phyloP scores from a whole-genome alignment of 2,797 vertebrate species.

The Melanotaenia boesemani region DNA sequence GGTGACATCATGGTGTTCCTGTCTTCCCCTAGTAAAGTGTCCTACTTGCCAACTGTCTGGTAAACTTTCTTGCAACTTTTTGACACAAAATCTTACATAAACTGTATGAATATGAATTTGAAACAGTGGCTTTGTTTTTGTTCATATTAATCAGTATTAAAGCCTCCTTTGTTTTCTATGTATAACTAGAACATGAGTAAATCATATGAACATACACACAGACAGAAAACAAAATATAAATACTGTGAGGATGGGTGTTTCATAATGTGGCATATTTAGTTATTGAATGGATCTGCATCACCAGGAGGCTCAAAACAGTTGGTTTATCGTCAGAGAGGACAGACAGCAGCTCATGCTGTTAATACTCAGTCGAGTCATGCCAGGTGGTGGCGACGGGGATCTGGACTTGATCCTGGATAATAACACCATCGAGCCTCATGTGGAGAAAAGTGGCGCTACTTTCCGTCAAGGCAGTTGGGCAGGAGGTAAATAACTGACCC shows the following conservation, averaged over 20 bases:
- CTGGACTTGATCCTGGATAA: slow-evolving; percentile 73
- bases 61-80: slow-evolving; percentile 65
- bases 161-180: not conserved
- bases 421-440: slow-evolving; percentile 67
- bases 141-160: not conserved
- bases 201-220: not conserved
- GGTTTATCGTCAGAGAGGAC: slow-evolving; percentile 49
- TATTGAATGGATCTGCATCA: slow-evolving; percentile 40
- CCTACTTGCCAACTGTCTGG: slow-evolving; percentile 52
- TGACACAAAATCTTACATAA: slow-evolving; percentile 46
- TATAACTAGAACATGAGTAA: not conserved
- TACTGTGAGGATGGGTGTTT: not conserved
- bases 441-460: slow-evolving; percentile 51
- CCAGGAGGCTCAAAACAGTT: slow-evolving; percentile 41
- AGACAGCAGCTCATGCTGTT: slow-evolving; percentile 56
- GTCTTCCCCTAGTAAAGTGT: slow-evolving; percentile 60
- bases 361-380: slow-evolving; percentile 73
- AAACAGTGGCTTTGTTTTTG: not conserved
- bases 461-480: slow-evolving; percentile 47
- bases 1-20: slow-evolving; percentile 68
- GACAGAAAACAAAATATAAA: too few relatives aligned
- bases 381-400: slow-evolving; percentile 61
- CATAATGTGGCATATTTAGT: slow-evolving; percentile 19
- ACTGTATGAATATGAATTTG: slow-evolving; percentile 9
- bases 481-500: slow-evolving; percentile 14